Conservation (phyloP, 2,797 vertebrate genomes). For the Mormyrops boulengeri region DNA sequence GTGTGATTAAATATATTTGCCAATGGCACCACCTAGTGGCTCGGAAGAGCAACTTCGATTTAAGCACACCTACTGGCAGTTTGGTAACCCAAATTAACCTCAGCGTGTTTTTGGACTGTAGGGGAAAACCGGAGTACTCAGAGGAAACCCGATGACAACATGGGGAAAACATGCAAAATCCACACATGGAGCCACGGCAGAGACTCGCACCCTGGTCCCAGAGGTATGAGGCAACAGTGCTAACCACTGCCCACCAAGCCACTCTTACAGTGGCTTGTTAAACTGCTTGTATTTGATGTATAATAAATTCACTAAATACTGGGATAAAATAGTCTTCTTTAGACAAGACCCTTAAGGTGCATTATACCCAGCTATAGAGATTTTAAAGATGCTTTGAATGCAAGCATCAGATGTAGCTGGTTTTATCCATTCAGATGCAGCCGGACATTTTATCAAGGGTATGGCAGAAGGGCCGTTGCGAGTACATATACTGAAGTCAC, state of each 20-base stretch:
- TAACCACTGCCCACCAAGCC: background rate
- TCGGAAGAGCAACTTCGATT: slow-evolving; percentile 11
- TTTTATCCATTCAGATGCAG: background rate
- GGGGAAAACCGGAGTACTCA: background rate
- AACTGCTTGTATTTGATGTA: background rate
- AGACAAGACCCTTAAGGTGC: background rate
- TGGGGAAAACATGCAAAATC: background rate
- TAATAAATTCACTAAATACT: background rate
- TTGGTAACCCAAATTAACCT: background rate
- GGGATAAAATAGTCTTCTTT: background rate
- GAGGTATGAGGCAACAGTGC: background rate
- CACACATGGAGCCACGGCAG: background rate
- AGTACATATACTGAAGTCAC: background rate
- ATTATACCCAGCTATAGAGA: background rate
- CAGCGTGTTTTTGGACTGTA: background rate
- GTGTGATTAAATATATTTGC: background rate
- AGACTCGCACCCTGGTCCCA: background rate
- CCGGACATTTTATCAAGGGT: background rate
- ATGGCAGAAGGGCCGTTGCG: background rate
- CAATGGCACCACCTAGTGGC: slow-evolving; percentile 11
- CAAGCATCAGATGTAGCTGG: background rate
- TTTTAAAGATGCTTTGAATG: background rate
- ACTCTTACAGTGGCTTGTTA: background rate
- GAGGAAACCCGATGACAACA: background rate
- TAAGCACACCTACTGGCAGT: background rate